These are phyloP conservation scores for Drosophila subobscura DNA, from an alignment of 1,140 invertebrate genomes.

Conservation along the genomic window DNA sequence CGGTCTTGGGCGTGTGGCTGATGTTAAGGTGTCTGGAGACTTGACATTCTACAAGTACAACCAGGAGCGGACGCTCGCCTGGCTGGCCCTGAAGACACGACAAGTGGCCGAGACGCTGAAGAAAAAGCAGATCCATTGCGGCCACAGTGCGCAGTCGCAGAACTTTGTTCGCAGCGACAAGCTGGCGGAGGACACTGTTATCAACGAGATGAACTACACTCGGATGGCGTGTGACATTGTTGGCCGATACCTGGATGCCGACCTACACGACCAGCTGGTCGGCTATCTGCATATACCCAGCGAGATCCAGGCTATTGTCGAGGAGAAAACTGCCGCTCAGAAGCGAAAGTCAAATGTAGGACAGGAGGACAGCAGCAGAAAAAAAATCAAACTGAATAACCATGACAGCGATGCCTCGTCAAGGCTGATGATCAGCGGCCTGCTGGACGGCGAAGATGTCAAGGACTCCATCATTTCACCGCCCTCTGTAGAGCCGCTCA, in stretches of 20 bases:
- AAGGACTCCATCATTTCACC: constrained; percentile 35
- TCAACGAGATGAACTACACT: constrained; percentile 73
- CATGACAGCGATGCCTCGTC: constrained; percentile 28
- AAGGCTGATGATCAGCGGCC: constrained; percentile 51
- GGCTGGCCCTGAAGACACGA: constrained; percentile 88
- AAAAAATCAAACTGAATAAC: constrained; percentile 67
- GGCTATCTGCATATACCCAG: constrained; percentile 63
- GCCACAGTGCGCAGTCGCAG: constrained; percentile 87
- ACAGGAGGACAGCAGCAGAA: constrained; percentile 39
- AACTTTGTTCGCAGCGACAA: constrained; percentile 88
- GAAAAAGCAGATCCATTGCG: constrained; percentile 88
- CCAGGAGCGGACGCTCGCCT: constrained; percentile 89
- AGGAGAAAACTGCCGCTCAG: constrained; percentile 57
- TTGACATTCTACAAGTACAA: constrained; percentile 91
- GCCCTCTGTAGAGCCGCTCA: constrained; percentile 55
- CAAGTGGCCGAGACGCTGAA: constrained; percentile 87
- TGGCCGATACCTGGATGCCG: constrained; percentile 66
- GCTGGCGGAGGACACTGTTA: constrained; percentile 82
- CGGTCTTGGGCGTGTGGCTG: constrained; percentile 56
- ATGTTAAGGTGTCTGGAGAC: constrained; percentile 85
- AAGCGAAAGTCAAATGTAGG: constrained; percentile 73
- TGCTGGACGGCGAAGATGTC: constrained; percentile 58
- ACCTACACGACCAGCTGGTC: constrained; percentile 62
- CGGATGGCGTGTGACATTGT: constrained; percentile 76
- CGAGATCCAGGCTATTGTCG: constrained; percentile 66